Percentiles rank a stretch among this genome's conserved stretches.
These are phyloP conservation scores for Cyphomyrus plagiostoma DNA, from an alignment of 2,113 vertebrate species.

Conservation along the genomic window DNA sequence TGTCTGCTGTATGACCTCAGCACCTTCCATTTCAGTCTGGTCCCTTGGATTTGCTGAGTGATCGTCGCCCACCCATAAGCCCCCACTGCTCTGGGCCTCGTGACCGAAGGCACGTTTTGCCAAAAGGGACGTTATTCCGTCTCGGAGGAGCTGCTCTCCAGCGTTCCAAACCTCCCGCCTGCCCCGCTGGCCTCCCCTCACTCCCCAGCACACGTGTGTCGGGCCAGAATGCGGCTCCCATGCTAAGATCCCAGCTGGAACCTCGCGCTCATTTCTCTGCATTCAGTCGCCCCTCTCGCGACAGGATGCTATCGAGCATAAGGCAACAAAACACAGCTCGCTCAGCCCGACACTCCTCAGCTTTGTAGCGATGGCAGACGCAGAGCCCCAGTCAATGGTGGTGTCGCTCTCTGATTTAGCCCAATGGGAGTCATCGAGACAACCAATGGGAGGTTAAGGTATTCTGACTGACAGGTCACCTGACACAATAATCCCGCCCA, in stretches of 20 bases:
- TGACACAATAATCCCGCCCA: neutral
- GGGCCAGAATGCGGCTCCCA: neutral
- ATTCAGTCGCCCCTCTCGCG: neutral
- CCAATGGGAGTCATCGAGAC: neutral
- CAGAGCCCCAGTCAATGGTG: neutral
- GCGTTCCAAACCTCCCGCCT: neutral
- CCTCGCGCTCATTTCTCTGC: neutral
- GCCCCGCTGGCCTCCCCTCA: neutral
- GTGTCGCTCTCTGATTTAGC: neutral
- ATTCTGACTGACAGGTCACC: conserved; percentile 3
- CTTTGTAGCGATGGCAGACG: neutral
- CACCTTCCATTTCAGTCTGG: neutral
- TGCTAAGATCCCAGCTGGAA: neutral
- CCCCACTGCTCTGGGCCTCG: neutral
- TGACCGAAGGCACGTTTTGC: neutral
- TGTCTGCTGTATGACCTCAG: neutral
- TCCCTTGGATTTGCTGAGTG: neutral
- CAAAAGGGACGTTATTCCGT: neutral
- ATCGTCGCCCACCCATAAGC: neutral
- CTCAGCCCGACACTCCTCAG: neutral
- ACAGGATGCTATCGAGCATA: neutral
- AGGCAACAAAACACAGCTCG: neutral
- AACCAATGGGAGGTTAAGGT: neutral
- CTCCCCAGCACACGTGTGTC: neutral
- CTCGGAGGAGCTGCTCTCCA: neutral